These are phyloP conservation scores for Chouioia cunea DNA, from an alignment of 2,888 invertebrate species.

Conservation along the genomic window DNA sequence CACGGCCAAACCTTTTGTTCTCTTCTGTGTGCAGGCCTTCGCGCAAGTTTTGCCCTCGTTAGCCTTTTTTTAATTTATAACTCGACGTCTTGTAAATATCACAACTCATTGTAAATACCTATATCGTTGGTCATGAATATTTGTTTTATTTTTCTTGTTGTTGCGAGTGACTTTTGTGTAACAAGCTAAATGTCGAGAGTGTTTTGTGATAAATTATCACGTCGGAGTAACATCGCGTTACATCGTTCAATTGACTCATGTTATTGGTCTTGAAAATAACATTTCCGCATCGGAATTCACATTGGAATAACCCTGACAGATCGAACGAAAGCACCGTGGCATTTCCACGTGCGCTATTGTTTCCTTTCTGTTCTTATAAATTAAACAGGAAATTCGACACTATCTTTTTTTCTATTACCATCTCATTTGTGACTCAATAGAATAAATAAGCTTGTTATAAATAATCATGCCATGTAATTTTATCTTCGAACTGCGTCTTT, in stretches of 20 bases:
- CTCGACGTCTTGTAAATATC: slow-evolving; percentile 43
- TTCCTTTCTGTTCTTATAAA: not conserved
- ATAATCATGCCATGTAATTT: not conserved
- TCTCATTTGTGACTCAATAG: no score
- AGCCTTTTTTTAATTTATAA: slow-evolving; percentile 4
- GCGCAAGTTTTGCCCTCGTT: not conserved
- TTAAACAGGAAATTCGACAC: no score
- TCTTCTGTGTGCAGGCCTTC: not conserved
- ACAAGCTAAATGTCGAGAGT: no score
- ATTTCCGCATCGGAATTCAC: no score
- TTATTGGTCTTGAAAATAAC: no score
- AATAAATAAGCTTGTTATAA: no score
- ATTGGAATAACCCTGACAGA: not conserved
- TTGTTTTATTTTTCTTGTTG: slow-evolving; percentile 1
- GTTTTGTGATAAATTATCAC: no score
- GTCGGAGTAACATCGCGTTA: not conserved
- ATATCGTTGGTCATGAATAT: slow-evolving; percentile 12
- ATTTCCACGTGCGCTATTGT: not conserved
- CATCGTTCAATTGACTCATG: not conserved
- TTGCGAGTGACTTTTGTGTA: not conserved
- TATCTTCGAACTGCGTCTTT: slow-evolving; percentile 20
- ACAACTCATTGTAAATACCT: slow-evolving; percentile 42
- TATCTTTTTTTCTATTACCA: no score
- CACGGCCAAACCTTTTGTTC: no score
- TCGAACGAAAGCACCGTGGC: not conserved